These are phyloP conservation scores for Dissostichus mawsoni DNA, from an alignment of 2,113 vertebrate genomes.

Conservation along the genomic window DNA sequence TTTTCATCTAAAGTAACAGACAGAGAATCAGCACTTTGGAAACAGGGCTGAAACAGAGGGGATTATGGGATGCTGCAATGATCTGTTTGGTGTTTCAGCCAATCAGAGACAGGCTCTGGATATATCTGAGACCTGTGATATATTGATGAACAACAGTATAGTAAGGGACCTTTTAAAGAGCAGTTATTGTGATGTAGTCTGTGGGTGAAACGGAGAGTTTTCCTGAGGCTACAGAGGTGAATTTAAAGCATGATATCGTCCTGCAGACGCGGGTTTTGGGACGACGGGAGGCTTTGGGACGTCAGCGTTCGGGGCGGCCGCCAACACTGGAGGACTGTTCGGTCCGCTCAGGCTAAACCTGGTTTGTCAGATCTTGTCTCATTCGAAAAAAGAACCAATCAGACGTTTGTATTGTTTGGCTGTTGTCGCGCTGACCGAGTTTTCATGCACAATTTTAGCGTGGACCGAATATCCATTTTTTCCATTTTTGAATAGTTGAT, in stretches of 20 bases:
- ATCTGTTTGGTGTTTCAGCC: too few relatives aligned
- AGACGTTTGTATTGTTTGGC: not conserved
- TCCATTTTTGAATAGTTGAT: not conserved
- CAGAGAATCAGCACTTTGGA: too few relatives aligned
- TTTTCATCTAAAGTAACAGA: too few relatives aligned
- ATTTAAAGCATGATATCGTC: not conserved
- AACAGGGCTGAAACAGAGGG: too few relatives aligned
- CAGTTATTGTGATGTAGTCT: too few relatives aligned
- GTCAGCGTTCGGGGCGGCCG: constrained; percentile 91
- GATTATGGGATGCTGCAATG: too few relatives aligned
- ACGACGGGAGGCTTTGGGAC: constrained; percentile 90
- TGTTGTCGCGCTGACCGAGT: not conserved
- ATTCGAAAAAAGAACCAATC: too few relatives aligned
- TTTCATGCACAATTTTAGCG: not conserved
- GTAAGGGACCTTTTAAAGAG: too few relatives aligned
- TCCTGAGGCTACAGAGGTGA: not conserved
- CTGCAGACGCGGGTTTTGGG: constrained; percentile 91
- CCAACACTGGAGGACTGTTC: constrained; percentile 91
- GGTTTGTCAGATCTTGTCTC: constrained; percentile 78
- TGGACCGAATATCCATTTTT: not conserved
- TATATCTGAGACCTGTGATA: too few relatives aligned
- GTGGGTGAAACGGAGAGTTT: too few relatives aligned
- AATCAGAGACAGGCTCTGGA: too few relatives aligned
- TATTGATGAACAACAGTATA: too few relatives aligned
- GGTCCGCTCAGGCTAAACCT: constrained; percentile 92